A percentile compares a stretch with the other conserved stretches of the same genome.
Conservation (phyloP, 2,113 vertebrate genomes). For the Antigone vipio region DNA sequence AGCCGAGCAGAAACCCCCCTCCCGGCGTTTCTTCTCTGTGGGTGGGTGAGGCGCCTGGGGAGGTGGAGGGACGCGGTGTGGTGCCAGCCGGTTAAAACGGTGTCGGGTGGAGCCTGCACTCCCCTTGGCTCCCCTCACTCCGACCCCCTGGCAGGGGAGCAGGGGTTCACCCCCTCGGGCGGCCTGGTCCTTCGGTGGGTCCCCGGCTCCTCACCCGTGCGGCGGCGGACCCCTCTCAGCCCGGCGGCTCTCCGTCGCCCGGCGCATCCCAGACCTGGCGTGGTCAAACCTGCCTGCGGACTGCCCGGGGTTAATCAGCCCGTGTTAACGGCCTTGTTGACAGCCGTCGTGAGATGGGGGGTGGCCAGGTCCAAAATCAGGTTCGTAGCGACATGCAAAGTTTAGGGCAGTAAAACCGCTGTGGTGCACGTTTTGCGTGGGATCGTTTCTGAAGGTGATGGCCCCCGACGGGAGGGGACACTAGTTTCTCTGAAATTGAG, state of each 20-base stretch:
- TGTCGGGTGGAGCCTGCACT: neutral
- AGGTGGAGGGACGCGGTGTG: neutral
- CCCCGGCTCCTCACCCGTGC: neutral
- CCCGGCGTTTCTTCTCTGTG: neutral
- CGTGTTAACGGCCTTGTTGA: neutral
- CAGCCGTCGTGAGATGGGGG: neutral
- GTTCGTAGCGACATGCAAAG: neutral
- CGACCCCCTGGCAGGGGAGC: neutral
- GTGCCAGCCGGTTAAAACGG: neutral
- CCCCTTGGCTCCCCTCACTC: neutral
- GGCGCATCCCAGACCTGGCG: neutral
- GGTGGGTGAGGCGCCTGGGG: neutral
- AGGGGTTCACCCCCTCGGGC: neutral
- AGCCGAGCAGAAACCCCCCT: neutral
- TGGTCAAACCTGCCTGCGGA: neutral
- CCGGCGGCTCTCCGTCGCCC: neutral
- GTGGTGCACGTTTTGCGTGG: neutral
- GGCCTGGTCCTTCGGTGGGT: neutral
- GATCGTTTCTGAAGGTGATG: neutral
- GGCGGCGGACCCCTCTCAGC: neutral
- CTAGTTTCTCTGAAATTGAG: neutral
- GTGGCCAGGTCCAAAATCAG: neutral
- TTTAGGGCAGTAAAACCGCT: neutral
- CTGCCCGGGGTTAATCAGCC: neutral
- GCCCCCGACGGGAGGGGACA: neutral